Evolutionary conservation across 2,888 invertebrate species (phyloP).

Genomic region (Pseudococcus longispinus): DNA sequence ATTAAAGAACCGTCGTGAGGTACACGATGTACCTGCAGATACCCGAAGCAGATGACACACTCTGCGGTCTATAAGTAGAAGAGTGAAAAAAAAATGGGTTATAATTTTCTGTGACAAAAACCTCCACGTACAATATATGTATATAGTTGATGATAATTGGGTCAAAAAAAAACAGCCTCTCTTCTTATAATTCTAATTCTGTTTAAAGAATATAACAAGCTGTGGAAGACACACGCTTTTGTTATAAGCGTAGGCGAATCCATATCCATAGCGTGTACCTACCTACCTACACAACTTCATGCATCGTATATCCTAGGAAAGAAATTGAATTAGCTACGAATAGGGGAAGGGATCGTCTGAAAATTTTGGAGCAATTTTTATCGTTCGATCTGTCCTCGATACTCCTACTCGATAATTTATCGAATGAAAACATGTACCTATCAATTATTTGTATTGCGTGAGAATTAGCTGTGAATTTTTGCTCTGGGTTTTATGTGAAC

Average conservation of each 20-base stretch:
- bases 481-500: slow-evolving; percentile 14
- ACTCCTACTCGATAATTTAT: slow-evolving; percentile 31
- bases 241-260: neutral
- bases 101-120: slow-evolving; percentile 46
- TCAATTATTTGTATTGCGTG: slow-evolving; percentile 43
- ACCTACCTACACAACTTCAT: neutral
- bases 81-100: neutral
- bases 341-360: neutral
- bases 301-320: neutral
- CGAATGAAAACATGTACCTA: slow-evolving; percentile 38
- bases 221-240: neutral
- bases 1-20: neutral
- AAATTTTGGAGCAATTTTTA: slow-evolving; percentile 1
- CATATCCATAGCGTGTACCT: neutral
- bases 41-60: slow-evolving; percentile 47
- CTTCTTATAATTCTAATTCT: neutral
- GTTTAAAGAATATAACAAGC: neutral
- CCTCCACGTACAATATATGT: neutral
- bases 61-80: slow-evolving; percentile 28
- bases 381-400: slow-evolving; percentile 14
- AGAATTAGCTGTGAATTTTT: slow-evolving; percentile 43
- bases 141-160: too few species aligned
- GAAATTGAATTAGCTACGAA: neutral
- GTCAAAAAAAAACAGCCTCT: slow-evolving; percentile 39
- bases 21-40: neutral